Percentiles rank a stretch among this genome's conserved stretches.
Evolutionary conservation across 1,140 invertebrate genomes (phyloP).

Genomic region (Tyrophagus putrescentiae): DNA sequence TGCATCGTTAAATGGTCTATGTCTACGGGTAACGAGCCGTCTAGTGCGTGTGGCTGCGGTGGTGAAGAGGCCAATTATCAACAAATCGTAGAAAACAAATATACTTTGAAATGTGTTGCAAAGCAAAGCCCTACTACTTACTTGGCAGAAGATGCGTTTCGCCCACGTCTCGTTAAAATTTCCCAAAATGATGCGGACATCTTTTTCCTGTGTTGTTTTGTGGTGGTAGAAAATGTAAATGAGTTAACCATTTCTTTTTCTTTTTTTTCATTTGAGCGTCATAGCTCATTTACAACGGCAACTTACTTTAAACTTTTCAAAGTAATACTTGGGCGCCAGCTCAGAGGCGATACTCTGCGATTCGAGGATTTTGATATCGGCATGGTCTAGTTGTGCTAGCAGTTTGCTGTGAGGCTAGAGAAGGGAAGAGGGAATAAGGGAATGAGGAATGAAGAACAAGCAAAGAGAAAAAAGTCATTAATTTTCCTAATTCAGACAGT

Average conservation of each 20-base stretch:
- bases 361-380: conserved; percentile 64
- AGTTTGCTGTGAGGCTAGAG: conserved; percentile 74
- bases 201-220: conserved; percentile 46
- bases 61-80: too few species aligned
- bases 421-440: conserved; percentile 17
- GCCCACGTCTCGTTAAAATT: conserved; percentile 94
- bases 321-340: conserved; percentile 48
- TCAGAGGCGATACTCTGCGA: conserved; percentile 88
- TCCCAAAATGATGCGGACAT: conserved; percentile 84
- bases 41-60: too few species aligned
- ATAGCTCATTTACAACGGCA: background rate
- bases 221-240: conserved; percentile 9
- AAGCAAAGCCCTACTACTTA: conserved; percentile 32
- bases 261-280: background rate
- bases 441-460: background rate
- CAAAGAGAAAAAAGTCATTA: background rate
- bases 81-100: too few species aligned
- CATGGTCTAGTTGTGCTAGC: conserved; percentile 66
- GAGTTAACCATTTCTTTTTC: background rate
- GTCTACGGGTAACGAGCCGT: too few species aligned
- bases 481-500: background rate
- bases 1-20: too few species aligned
- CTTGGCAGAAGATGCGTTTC: conserved; percentile 80
- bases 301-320: conserved; percentile 57
- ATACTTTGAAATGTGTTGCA: background rate